Percentiles rank a stretch among this genome's conserved stretches.
phyloP scores from a whole-genome alignment of 1,140 invertebrate genomes.

The Sitobion miscanthi region DNA sequence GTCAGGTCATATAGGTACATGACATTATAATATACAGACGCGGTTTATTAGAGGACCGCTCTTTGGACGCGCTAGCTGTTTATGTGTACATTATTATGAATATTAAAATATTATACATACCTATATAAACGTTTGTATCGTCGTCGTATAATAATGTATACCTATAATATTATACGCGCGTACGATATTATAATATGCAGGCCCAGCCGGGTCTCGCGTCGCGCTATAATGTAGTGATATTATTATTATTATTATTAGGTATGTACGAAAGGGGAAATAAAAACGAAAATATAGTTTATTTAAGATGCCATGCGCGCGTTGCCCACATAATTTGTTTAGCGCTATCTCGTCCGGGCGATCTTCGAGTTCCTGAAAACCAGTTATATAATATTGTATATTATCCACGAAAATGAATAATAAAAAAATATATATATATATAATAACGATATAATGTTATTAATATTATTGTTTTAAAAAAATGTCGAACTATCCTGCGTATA shows the following conservation, averaged over 20 bases:
- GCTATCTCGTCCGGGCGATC: conserved; percentile 31
- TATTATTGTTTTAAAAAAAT: not conserved
- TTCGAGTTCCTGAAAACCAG: conserved; percentile 29
- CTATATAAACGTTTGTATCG: no score
- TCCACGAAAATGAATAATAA: not conserved
- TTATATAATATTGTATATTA: not conserved
- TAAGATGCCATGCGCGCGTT: not conserved
- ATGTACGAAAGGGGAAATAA: not conserved
- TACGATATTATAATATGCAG: not conserved
- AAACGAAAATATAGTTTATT: conserved; percentile 22
- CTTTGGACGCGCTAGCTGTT: not conserved
- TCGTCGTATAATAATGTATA: no score
- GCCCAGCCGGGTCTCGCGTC: no score
- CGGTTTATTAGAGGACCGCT: not conserved
- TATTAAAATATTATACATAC: not conserved
- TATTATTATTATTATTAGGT: not conserved
- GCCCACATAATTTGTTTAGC: conserved; percentile 48
- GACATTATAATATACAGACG: not conserved
- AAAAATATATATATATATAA: not conserved
- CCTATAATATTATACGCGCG: no score
- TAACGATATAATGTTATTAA: not conserved
- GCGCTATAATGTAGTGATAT: not conserved
- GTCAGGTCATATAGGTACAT: no score
- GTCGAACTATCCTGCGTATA: not conserved
- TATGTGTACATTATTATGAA: not conserved